These are phyloP conservation scores for Numida meleagris DNA, from an alignment of 2,113 vertebrate genomes.

Conservation along the genomic window DNA sequence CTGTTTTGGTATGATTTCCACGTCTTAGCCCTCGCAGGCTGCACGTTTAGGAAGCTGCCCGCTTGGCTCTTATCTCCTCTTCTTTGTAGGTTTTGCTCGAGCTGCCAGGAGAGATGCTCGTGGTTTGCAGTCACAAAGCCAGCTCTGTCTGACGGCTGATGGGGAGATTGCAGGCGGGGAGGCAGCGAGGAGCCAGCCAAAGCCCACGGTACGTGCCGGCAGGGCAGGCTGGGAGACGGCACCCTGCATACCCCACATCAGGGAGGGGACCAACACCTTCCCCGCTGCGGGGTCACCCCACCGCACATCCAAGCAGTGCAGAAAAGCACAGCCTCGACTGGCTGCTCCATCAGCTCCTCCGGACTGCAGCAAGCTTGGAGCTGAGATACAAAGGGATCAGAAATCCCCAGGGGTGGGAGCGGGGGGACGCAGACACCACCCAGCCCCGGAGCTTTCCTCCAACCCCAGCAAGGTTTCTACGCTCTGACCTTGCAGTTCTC, in stretches of 20 bases:
- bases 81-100: constrained; percentile 48
- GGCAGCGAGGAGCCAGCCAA: neutral
- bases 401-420: neutral
- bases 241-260: accelerated
- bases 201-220: accelerated
- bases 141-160: neutral
- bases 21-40: constrained; percentile 3
- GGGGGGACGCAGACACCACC: neutral
- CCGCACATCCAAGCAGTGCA: neutral
- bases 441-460: neutral
- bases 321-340: neutral
- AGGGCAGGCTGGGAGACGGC: neutral
- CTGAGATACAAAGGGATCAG: neutral
- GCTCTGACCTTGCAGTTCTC: neutral
- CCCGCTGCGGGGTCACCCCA: neutral
- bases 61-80: constrained; percentile 15
- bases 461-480: constrained; percentile 6
- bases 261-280: neutral
- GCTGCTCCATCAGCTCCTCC: neutral
- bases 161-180: neutral
- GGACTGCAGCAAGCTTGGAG: neutral
- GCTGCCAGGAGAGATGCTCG: constrained; percentile 37
- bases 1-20: constrained; percentile 53
- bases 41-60: constrained; percentile 41
- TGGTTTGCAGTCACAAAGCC: constrained; percentile 51